These are phyloP conservation scores for Neuroscelio doddi DNA, from an alignment of 2,888 invertebrate species.

Conservation along the genomic window DNA sequence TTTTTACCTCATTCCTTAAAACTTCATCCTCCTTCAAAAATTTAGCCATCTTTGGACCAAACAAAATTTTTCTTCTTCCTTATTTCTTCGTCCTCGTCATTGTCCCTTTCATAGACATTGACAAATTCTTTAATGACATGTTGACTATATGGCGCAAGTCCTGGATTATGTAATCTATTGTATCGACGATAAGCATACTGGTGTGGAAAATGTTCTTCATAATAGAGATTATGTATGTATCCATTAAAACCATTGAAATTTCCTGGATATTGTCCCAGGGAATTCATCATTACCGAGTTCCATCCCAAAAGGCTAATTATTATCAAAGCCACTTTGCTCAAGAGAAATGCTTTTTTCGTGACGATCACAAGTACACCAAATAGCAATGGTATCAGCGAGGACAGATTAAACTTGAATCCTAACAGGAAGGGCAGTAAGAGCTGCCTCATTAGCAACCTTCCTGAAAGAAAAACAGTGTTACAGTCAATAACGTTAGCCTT, in stretches of 20 bases:
- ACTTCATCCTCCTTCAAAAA: too few species aligned
- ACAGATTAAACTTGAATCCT: conserved; percentile 86
- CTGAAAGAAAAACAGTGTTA: conserved; percentile 74
- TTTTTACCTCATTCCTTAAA: too few species aligned
- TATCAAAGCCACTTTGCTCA: conserved; percentile 83
- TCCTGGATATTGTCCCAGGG: conserved; percentile 25
- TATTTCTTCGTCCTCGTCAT: conserved; percentile 40
- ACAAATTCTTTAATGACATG: conserved; percentile 65
- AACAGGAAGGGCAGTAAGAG: conserved; percentile 84
- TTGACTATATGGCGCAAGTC: conserved; percentile 41
- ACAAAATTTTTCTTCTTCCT: conserved; percentile 59
- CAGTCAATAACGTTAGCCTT: conserved; percentile 54
- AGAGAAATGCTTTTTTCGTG: conserved; percentile 83
- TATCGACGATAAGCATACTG: conserved; percentile 45
- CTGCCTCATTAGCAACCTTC: conserved; percentile 80
- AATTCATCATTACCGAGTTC: conserved; percentile 68
- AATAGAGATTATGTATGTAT: conserved; percentile 30
- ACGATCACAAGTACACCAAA: conserved; percentile 81
- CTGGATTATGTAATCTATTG: conserved; percentile 27
- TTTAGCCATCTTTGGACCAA: conserved; percentile 57
- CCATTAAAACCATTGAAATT: conserved; percentile 37
- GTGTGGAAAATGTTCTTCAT: conserved; percentile 14
- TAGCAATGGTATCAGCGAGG: conserved; percentile 82
- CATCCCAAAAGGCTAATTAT: conserved; percentile 80
- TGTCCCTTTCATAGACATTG: conserved; percentile 62